Conservation (phyloP, 2,113 vertebrate species). For the Saguinus midas region DNA sequence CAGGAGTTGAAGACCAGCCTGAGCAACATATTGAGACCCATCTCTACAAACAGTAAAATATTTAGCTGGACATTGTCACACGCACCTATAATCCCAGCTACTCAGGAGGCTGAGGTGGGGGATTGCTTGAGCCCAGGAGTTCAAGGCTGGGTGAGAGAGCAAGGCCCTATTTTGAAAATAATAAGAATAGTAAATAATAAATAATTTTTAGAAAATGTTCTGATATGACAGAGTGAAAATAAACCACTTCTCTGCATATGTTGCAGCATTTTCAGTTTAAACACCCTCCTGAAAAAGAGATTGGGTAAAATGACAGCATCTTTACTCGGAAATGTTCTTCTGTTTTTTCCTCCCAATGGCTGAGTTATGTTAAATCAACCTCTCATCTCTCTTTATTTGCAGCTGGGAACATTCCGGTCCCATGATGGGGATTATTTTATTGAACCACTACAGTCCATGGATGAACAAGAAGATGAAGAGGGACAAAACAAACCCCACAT, state of each 20-base stretch:
- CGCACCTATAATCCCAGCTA: not conserved
- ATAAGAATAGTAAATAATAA: not conserved
- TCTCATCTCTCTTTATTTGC: constrained; percentile 74
- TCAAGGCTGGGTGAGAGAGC: not conserved
- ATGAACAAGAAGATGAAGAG: constrained; percentile 92
- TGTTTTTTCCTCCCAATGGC: not conserved
- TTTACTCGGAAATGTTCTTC: not conserved
- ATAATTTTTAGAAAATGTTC: not conserved
- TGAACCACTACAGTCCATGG: constrained; percentile 91
- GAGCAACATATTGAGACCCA: not conserved
- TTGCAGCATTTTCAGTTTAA: not conserved
- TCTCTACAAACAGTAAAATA: not conserved
- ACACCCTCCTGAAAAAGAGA: not conserved
- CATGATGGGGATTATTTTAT: constrained; percentile 97
- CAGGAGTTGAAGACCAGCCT: not conserved
- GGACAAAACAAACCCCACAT: constrained; percentile 97
- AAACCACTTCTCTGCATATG: not conserved
- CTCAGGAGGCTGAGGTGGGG: not conserved
- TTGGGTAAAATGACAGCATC: not conserved
- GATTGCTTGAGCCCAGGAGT: not conserved
- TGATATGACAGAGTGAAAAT: not conserved
- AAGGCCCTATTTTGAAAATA: not conserved
- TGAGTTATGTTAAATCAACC: not conserved
- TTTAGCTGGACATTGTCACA: not conserved
- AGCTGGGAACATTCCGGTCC: constrained; percentile 98